These are phyloP conservation scores for Triplophysa dalaica DNA, from an alignment of 2,113 vertebrate genomes.

Conservation along the genomic window DNA sequence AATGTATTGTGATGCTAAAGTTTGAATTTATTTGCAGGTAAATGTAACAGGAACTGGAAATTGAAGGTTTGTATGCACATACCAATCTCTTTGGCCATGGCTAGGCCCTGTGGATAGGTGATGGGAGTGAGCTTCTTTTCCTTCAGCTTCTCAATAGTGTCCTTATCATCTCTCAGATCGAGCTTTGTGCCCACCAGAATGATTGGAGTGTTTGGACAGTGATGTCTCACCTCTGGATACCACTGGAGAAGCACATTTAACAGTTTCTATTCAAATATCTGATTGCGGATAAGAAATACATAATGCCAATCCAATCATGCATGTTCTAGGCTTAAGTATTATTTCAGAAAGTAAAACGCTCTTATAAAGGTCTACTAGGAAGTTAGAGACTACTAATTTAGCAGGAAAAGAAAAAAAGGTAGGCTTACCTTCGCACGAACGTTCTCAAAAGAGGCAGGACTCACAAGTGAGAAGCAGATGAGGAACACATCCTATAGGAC, in stretches of 20 bases:
- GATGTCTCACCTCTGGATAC: constrained; percentile 96
- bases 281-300: neutral
- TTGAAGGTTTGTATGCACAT: constrained; percentile 46
- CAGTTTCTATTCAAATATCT: neutral
- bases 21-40: too few relatives aligned
- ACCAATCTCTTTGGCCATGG: constrained; percentile 99
- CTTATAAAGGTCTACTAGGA: neutral
- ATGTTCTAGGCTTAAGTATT: neutral
- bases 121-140: constrained; percentile 97
- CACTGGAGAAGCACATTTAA: constrained; percentile 72
- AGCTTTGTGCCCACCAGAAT: constrained; percentile 96
- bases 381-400: neutral
- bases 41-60: too few relatives aligned
- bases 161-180: constrained; percentile 95
- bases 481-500: constrained; percentile 89
- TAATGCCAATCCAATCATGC: neutral
- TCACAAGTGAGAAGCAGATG: constrained; percentile 98
- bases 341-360: neutral
- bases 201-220: constrained; percentile 96
- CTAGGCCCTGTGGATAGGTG: constrained; percentile 94
- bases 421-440: constrained; percentile 92
- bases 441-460: constrained; percentile 98
- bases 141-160: constrained; percentile 95
- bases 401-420: neutral
- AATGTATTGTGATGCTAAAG: too few relatives aligned